A percentile compares a stretch with the other conserved stretches of the same genome.
Conservation (phyloP, 2,113 vertebrate genomes). For the Sander vitreus region DNA sequence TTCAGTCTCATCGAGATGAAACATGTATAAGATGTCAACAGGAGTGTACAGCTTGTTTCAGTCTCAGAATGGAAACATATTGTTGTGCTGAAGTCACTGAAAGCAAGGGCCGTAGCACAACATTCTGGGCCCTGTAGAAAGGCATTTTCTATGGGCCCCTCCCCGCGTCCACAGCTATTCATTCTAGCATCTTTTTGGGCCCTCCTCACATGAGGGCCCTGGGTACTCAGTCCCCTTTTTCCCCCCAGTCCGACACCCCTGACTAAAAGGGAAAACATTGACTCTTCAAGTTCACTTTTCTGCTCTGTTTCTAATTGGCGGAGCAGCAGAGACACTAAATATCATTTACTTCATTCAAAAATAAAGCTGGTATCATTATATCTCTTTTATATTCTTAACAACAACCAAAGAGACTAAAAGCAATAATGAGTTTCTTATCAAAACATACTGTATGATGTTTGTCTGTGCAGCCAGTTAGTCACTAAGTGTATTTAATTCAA, state of each 20-base stretch:
- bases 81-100: background rate
- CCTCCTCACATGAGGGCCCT: no score
- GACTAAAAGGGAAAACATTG: background rate
- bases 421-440: background rate
- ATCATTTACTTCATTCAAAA: background rate
- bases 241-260: no score
- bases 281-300: background rate
- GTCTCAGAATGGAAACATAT: background rate
- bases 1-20: conserved; percentile 20
- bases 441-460: background rate
- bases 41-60: background rate
- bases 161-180: no score
- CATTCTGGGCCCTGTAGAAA: no score
- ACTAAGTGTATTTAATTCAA: background rate
- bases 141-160: no score
- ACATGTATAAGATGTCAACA: conserved; percentile 37
- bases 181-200: no score
- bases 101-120: background rate
- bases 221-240: no score
- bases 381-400: background rate
- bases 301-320: background rate
- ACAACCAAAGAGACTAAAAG: background rate
- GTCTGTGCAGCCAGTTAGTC: background rate
- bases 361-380: background rate
- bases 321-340: background rate